Percentiles rank a stretch among this genome's conserved stretches.
Evolutionary conservation across 2,797 vertebrate species (phyloP).

Genomic region (Sciaenops ocellatus): DNA sequence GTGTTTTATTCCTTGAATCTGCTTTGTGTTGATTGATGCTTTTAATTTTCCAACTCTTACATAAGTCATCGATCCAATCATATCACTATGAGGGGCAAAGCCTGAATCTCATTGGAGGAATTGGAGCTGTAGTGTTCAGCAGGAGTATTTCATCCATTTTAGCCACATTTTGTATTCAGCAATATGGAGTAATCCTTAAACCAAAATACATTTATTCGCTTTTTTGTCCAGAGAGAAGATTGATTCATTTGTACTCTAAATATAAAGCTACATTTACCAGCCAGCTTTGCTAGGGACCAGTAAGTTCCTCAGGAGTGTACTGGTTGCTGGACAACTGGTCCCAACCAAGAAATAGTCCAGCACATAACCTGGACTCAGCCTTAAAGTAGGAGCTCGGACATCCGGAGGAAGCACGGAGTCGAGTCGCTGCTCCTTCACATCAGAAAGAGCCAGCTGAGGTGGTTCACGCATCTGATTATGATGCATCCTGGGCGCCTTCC

Average conservation of each 20-base stretch:
- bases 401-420: too few species aligned
- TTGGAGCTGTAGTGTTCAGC: not conserved
- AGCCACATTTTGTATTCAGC: not conserved
- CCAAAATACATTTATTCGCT: not conserved
- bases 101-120: not conserved
- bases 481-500: too few species aligned
- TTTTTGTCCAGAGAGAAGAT: not conserved
- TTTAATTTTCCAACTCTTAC: not conserved
- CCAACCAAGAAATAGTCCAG: too few species aligned
- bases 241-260: not conserved
- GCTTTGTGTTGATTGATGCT: not conserved
- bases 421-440: too few species aligned
- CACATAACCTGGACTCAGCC: too few species aligned
- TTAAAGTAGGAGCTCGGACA: too few species aligned
- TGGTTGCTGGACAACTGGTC: not conserved
- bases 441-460: too few species aligned
- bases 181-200: not conserved
- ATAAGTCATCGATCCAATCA: not conserved
- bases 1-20: conserved; percentile 12
- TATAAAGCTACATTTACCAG: not conserved
- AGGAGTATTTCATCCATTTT: not conserved
- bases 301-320: not conserved
- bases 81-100: not conserved
- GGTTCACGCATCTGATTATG: too few species aligned
- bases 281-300: not conserved